These are phyloP conservation scores for Denticeps clupeoides DNA, from an alignment of 2,797 vertebrate genomes.

Conservation along the genomic window DNA sequence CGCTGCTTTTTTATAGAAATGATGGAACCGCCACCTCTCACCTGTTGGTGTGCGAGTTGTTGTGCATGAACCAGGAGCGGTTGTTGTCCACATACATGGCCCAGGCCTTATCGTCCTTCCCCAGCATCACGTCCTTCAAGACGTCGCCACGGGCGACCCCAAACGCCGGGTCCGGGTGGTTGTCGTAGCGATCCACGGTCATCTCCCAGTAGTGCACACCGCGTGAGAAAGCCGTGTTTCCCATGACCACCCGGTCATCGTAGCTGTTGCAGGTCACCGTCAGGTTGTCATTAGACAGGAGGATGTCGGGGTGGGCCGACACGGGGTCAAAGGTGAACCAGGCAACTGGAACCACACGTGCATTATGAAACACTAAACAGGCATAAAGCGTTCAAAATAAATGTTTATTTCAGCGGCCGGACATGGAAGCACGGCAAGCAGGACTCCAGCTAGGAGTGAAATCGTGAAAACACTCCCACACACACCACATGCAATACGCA, in stretches of 20 bases:
- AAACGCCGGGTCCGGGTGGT: constrained; percentile 94
- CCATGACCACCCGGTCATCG: constrained; percentile 89
- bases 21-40: too few relatives aligned
- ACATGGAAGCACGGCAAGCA: too few relatives aligned
- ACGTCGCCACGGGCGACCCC: constrained; percentile 84
- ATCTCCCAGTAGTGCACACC: constrained; percentile 97
- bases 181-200: constrained; percentile 89
- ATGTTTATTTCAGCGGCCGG: too few relatives aligned
- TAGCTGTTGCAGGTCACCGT: constrained; percentile 97
- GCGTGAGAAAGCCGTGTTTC: constrained; percentile 84
- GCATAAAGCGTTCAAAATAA: too few relatives aligned
- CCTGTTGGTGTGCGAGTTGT: constrained; percentile 98
- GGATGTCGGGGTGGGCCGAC: constrained; percentile 89
- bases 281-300: constrained; percentile 96
- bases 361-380: constrained; percentile 13
- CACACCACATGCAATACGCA: too few relatives aligned
- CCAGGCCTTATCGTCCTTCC: constrained; percentile 97
- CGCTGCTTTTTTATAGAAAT: too few relatives aligned
- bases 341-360: constrained; percentile 62
- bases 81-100: constrained; percentile 99
- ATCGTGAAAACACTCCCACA: too few relatives aligned
- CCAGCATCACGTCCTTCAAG: constrained; percentile 92
- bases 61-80: constrained; percentile 98
- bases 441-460: too few relatives aligned
- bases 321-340: constrained; percentile 91